A percentile compares a stretch with the other conserved stretches of the same genome.
Evolutionary conservation across 2,113 vertebrate species (phyloP).

Genomic region (Rhombomys opimus): DNA sequence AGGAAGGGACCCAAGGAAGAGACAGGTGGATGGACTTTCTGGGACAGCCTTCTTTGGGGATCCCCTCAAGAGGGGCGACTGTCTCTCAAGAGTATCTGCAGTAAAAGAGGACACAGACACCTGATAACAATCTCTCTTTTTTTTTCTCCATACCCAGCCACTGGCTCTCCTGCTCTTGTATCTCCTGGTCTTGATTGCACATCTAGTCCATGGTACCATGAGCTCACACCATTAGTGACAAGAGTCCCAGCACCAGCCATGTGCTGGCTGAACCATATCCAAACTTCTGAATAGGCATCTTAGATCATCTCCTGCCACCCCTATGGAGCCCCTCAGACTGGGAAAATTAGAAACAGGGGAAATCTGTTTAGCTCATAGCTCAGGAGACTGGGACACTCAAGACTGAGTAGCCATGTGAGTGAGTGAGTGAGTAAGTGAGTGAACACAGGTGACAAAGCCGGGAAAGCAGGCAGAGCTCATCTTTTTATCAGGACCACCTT

Average conservation of each 20-base stretch:
- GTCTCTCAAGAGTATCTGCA: background rate
- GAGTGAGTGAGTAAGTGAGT: background rate
- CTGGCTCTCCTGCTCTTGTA: background rate
- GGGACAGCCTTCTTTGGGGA: background rate
- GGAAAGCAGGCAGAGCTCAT: background rate
- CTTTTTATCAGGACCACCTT: background rate
- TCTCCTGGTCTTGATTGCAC: background rate
- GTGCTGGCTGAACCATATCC: background rate
- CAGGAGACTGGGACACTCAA: background rate
- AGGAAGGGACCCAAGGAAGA: background rate
- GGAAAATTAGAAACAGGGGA: background rate
- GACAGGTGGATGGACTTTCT: no score
- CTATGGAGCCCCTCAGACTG: background rate
- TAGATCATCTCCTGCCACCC: no score
- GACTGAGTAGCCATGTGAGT: rapidly evolving
- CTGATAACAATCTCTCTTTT: background rate
- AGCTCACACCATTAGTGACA: background rate
- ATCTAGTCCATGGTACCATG: background rate
- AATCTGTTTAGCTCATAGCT: no score
- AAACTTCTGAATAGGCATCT: background rate
- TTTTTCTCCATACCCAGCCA: background rate
- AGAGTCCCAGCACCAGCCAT: background rate
- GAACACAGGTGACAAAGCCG: background rate
- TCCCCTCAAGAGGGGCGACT: background rate
- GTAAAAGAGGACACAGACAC: no score